Conservation (phyloP, 2,797 vertebrate genomes). For the Phyllotis vaccarum region DNA sequence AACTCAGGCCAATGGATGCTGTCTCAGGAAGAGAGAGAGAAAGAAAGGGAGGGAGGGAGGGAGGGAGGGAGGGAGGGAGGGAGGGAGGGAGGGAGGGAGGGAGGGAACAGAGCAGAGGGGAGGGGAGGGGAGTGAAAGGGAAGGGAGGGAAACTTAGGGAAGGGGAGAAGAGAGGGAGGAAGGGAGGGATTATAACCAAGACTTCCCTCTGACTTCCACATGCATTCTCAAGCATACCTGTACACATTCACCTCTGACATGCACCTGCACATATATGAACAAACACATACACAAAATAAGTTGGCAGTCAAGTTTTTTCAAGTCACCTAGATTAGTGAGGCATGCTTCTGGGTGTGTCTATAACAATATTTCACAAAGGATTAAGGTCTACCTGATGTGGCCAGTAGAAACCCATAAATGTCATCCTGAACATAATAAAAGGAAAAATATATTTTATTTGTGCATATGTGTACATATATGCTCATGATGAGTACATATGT, state of each 20-base stretch:
- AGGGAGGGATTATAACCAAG: neutral
- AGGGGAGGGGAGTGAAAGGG: accelerated
- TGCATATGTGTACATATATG: neutral
- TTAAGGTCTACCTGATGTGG: neutral
- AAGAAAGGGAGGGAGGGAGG: too few relatives aligned
- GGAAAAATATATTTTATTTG: neutral
- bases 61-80: neutral
- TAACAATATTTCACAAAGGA: neutral
- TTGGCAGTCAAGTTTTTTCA: neutral
- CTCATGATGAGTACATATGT: neutral
- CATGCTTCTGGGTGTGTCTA: neutral
- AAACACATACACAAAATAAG: neutral
- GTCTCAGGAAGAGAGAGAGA: too few relatives aligned
- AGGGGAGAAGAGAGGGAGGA: too few relatives aligned
- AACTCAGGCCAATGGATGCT: neutral
- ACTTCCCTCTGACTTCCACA: neutral
- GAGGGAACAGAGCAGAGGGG: too few relatives aligned
- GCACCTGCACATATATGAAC: neutral
- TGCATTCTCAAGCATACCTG: neutral
- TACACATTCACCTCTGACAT: neutral
- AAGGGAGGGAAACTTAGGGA: accelerated
- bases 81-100: accelerated
- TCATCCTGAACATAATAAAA: neutral
- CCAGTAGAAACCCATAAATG: neutral
- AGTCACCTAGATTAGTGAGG: neutral